Percentiles rank a stretch among this genome's conserved stretches.
Evolutionary conservation across 1,140 invertebrate genomes (phyloP).

Genomic region (Drosophila oshimai): DNA sequence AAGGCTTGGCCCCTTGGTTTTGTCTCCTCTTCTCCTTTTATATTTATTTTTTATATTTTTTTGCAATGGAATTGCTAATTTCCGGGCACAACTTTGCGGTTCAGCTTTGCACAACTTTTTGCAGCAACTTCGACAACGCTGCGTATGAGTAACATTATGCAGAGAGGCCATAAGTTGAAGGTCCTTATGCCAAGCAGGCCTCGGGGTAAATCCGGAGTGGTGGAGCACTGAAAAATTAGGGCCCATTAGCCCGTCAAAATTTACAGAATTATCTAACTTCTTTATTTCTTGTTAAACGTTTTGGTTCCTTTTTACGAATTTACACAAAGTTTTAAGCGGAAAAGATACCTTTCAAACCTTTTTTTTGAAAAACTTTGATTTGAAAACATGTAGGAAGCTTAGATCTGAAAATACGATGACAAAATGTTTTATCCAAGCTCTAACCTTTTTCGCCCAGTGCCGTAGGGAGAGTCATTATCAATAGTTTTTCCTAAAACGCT

Average conservation of each 20-base stretch:
- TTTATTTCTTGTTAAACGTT: too few relatives aligned
- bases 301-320: too few relatives aligned
- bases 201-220: background rate
- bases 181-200: background rate
- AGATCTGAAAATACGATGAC: too few relatives aligned
- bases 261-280: background rate
- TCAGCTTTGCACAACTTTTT: conserved; percentile 54
- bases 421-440: too few relatives aligned
- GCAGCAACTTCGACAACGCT: conserved; percentile 20
- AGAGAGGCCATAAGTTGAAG: conserved; percentile 19
- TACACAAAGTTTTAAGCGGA: background rate
- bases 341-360: background rate
- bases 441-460: background rate
- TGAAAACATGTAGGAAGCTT: too few relatives aligned
- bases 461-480: conserved; percentile 28
- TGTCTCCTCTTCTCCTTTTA: conserved; percentile 9
- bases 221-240: background rate
- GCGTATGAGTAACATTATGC: conserved; percentile 49
- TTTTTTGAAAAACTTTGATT: too few relatives aligned
- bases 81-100: conserved; percentile 73
- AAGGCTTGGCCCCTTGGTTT: conserved; percentile 21
- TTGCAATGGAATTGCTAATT: conserved; percentile 79
- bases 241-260: background rate
- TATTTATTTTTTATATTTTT: conserved; percentile 5
- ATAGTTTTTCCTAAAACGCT: conserved; percentile 44